Percentiles rank a stretch among this genome's conserved stretches.
Conservation (phyloP, 1,140 invertebrate species). For the Saxidomus purpurata region DNA sequence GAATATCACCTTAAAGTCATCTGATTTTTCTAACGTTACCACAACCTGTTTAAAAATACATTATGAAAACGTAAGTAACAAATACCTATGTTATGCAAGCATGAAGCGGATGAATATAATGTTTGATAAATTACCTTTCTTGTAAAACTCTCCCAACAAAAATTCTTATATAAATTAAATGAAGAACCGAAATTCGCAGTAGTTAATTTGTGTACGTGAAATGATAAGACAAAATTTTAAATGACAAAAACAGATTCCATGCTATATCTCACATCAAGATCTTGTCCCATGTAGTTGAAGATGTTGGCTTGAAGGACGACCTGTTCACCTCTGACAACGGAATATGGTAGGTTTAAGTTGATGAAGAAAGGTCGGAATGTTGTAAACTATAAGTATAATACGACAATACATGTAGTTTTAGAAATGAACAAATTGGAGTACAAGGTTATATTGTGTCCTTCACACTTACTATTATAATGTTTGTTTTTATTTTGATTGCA, state of each 20-base stretch:
- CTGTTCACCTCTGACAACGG: slow-evolving; percentile 95
- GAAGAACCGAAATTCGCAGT: too few relatives aligned
- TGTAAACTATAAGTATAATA: slow-evolving; percentile 79
- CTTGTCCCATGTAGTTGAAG: slow-evolving; percentile 93
- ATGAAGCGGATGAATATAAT: too few relatives aligned
- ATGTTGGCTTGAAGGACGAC: slow-evolving; percentile 96
- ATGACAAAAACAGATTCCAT: too few relatives aligned
- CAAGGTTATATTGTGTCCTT: too few relatives aligned
- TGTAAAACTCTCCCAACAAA: too few relatives aligned
- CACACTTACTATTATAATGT: too few relatives aligned
- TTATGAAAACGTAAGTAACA: not conserved
- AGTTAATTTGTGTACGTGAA: too few relatives aligned
- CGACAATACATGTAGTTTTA: not conserved
- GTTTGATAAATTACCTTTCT: too few relatives aligned
- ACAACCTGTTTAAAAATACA: not conserved
- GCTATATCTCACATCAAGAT: slow-evolving; percentile 48
- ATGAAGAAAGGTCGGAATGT: slow-evolving; percentile 96
- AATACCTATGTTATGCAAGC: not conserved
- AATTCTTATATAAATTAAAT: too few relatives aligned
- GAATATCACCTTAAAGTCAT: slow-evolving; percentile 15
- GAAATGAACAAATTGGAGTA: too few relatives aligned
- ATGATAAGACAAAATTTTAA: too few relatives aligned
- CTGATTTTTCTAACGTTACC: slow-evolving; percentile 21
- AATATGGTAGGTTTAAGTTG: slow-evolving; percentile 94
- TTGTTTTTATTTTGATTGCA: too few relatives aligned